Evolutionary conservation across 1,140 invertebrate species (phyloP).

Genomic region (Halictus rubicundus): DNA sequence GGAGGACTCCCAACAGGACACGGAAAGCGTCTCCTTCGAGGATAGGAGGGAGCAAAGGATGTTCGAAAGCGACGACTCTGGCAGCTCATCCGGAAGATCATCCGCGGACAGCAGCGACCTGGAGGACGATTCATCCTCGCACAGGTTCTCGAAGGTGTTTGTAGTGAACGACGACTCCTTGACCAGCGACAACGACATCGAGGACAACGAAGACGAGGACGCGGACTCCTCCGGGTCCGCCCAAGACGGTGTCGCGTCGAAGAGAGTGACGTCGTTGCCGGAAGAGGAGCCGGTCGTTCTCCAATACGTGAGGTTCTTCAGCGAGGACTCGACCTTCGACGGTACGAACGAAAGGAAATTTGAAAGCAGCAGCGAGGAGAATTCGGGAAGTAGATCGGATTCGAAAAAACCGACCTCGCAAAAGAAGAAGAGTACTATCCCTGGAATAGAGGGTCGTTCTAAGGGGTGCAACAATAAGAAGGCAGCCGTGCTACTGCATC

Average conservation of each 20-base stretch:
- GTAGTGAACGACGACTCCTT: slow-evolving; percentile 86
- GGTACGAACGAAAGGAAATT: slow-evolving; percentile 7
- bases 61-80: slow-evolving; percentile 77
- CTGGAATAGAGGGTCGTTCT: not conserved
- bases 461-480: slow-evolving; percentile 30
- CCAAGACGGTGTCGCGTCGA: slow-evolving; percentile 61
- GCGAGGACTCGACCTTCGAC: slow-evolving; percentile 64
- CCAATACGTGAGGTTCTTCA: slow-evolving; percentile 66
- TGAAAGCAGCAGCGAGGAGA: not conserved
- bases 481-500: slow-evolving; percentile 26
- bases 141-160: slow-evolving; percentile 87
- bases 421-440: slow-evolving; percentile 13
- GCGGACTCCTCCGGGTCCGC: slow-evolving; percentile 71
- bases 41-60: slow-evolving; percentile 61
- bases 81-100: slow-evolving; percentile 80
- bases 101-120: slow-evolving; percentile 85
- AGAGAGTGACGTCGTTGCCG: slow-evolving; percentile 62
- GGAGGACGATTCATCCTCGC: slow-evolving; percentile 83
- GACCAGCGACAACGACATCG: slow-evolving; percentile 83
- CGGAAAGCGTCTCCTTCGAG: slow-evolving; percentile 53
- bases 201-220: slow-evolving; percentile 77
- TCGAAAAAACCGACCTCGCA: not conserved
- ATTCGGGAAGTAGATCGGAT: not conserved
- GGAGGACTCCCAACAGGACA: slow-evolving; percentile 32
- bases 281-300: slow-evolving; percentile 73